These are phyloP conservation scores for Elachura formosa DNA, from an alignment of 2,113 vertebrate genomes.

Conservation along the genomic window DNA sequence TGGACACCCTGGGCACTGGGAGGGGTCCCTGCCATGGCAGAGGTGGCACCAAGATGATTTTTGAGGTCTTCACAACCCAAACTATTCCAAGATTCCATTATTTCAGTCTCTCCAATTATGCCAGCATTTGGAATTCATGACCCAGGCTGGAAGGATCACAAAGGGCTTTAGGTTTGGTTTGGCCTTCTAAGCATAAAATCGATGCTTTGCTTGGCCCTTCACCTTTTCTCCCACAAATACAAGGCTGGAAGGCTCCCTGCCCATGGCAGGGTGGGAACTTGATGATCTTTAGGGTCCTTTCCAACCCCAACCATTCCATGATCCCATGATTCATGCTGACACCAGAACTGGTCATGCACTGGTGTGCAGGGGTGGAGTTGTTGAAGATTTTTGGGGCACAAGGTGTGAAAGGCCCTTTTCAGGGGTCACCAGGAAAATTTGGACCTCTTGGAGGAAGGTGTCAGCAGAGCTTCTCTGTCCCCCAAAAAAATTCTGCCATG, in stretches of 20 bases:
- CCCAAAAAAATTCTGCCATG: neutral
- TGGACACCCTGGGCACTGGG: neutral
- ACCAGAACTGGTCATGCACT: neutral
- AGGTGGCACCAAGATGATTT: rapidly evolving
- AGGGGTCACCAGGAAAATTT: neutral
- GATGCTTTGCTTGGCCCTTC: neutral
- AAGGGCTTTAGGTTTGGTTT: neutral
- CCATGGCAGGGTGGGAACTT: neutral
- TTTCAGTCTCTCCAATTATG: neutral
- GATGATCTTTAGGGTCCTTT: neutral
- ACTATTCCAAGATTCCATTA: neutral
- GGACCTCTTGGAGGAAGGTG: neutral
- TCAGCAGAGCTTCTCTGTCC: neutral
- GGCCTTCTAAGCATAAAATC: neutral
- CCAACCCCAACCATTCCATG: neutral
- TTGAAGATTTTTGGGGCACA: neutral
- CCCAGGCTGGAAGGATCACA: neutral
- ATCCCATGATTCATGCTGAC: neutral
- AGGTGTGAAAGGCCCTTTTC: neutral
- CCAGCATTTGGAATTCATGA: neutral
- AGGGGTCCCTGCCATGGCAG: neutral
- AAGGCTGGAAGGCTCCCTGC: neutral
- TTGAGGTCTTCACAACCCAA: neutral
- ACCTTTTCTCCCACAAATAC: neutral
- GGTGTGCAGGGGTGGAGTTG: neutral